phyloP scores from a whole-genome alignment of 2,888 invertebrate species.

The Drosophila nigricruria region DNA sequence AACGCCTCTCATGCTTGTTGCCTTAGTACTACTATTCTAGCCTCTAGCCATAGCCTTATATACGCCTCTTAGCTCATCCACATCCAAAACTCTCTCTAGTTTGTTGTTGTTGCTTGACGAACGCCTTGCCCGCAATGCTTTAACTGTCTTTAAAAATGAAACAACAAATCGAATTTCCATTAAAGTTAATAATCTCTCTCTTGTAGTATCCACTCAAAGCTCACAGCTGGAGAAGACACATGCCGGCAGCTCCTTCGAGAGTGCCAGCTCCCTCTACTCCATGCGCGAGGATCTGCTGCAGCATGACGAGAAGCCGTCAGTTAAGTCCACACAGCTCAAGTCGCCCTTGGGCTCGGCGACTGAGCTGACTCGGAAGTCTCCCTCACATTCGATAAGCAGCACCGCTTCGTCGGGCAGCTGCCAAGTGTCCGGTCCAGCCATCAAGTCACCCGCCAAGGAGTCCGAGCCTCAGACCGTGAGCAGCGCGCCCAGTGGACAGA shows the following conservation, averaged over 20 bases:
- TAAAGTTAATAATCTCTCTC: background rate
- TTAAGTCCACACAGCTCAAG: conserved; percentile 45
- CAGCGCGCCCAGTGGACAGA: conserved; percentile 32
- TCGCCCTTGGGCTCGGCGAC: conserved; percentile 60
- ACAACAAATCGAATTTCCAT: background rate
- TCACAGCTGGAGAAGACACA: conserved; percentile 87
- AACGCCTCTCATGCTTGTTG: conserved; percentile 38
- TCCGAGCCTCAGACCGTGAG: conserved; percentile 52
- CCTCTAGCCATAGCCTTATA: conserved; percentile 16
- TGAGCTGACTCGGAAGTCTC: conserved; percentile 81
- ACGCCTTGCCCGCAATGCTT: conserved; percentile 80
- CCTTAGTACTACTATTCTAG: conserved; percentile 27
- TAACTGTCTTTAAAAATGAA: conserved; percentile 50
- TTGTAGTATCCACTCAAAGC: conserved; percentile 84
- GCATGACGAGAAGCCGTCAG: conserved; percentile 61
- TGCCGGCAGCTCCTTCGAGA: conserved; percentile 95
- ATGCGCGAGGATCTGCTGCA: conserved; percentile 90
- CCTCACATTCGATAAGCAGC: conserved; percentile 87
- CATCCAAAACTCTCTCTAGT: conserved; percentile 69
- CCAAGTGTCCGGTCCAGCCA: conserved; percentile 55
- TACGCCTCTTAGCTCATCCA: conserved; percentile 57
- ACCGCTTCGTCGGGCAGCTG: conserved; percentile 88
- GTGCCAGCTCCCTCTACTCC: conserved; percentile 93
- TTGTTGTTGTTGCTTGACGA: conserved; percentile 85
- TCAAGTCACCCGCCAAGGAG: conserved; percentile 67